Evolutionary conservation across 2,888 invertebrate genomes (phyloP).

Genomic region (Xylocampa areola): DNA sequence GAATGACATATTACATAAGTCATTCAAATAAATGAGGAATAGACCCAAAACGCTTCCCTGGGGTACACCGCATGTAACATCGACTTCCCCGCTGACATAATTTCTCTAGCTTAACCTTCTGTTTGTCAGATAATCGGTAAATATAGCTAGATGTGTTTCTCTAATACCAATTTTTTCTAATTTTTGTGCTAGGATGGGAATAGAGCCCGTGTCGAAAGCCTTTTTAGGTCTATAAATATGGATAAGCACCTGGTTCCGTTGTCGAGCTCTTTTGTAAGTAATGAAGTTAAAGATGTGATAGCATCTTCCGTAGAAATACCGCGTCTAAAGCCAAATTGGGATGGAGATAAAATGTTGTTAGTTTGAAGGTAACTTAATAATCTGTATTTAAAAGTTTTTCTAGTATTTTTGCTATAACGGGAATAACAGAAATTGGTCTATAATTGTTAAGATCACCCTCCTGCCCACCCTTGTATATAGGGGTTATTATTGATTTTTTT

Average conservation of each 20-base stretch:
- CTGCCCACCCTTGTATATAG: not conserved
- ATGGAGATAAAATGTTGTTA: slow-evolving; percentile 1
- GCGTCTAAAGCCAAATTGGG: slow-evolving; percentile 1
- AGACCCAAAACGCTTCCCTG: slow-evolving; percentile 6
- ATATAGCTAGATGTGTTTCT: no score
- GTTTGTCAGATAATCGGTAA: no score
- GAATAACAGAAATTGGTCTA: slow-evolving; percentile 1
- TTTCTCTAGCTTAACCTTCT: no score
- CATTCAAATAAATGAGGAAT: not conserved
- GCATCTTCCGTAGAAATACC: slow-evolving; percentile 5
- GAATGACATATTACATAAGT: not conserved
- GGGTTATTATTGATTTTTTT: not conserved
- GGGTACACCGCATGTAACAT: no score
- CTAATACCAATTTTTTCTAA: no score
- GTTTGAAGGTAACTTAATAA: slow-evolving; percentile 1
- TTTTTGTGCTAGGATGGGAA: not conserved
- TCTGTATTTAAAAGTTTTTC: not conserved
- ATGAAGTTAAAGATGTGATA: not conserved
- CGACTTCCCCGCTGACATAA: no score
- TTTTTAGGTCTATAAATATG: slow-evolving; percentile 3
- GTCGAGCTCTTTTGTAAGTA: not conserved
- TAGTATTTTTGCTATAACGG: not conserved
- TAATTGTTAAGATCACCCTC: not conserved
- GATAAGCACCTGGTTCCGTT: not conserved
- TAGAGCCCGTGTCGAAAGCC: not conserved